Base-by-base conservation (phyloP, 2,113 vertebrate species). In the Prinia subflava region DNA sequence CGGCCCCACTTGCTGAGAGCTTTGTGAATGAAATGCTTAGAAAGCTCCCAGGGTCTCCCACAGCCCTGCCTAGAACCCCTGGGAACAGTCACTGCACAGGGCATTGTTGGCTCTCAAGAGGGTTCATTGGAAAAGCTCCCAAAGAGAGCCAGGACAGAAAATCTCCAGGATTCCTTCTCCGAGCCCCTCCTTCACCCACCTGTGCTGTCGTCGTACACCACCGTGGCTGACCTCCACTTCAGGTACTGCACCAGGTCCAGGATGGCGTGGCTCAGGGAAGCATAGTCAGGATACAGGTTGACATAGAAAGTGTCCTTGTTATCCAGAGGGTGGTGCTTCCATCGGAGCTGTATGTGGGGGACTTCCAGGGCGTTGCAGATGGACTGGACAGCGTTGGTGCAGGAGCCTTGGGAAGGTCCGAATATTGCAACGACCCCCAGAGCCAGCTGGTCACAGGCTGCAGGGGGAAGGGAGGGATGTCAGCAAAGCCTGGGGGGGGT, bases 331-430 rank as follows among this genome's bases (percentile, higher is more conserved):
- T 99, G 99, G 55, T 99, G 99, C 95, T 99, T 99, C 99, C 99
- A 99, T 19, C 99, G 98, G 35, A 99, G 98, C 94, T 99, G 99
- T 71, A 99, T 98, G 97, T 99, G 99, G 19, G 99, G 99, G 3
- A 99, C 99, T 56, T 99, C 99, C 98, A 99, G 94, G 18, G 99
- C 99, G 0, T 99, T 99, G 98, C 99, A 99, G 82, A 99, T 99
- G 27, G 99, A 99, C 98, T 99, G 99, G 56, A 99, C 99, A 0
- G 99, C 99, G 0, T 99, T 99, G 81, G 99, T 99, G 4, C 99
- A 99, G 37, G 99, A 99, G 90, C 99, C 99, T 83, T 99, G 99
- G 4, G 99, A 99, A 1, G 99, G 99, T 23, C 99, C 99, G 1
- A 99, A 99, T 95, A 99, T 99, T 16, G 99, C 99, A 59, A 99